Conservation (phyloP, 92 coral and sea anemone genomes). For the Desmophyllum pertusum region DNA sequence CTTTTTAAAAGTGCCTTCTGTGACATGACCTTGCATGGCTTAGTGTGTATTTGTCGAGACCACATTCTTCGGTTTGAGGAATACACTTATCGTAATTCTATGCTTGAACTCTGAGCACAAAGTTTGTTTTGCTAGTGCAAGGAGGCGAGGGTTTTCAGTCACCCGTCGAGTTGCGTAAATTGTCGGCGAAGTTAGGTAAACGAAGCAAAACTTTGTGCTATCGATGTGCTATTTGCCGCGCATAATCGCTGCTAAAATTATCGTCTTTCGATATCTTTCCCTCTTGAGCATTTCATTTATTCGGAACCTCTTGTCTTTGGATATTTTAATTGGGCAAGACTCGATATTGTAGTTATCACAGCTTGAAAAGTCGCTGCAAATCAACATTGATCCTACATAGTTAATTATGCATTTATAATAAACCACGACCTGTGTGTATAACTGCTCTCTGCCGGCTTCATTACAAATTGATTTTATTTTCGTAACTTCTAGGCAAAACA, state of each 20-base stretch:
- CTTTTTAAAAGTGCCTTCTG: background rate
- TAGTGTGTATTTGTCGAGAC: background rate
- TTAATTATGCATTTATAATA: conserved; percentile 31
- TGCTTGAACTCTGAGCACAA: background rate
- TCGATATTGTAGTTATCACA: conserved; percentile 18
- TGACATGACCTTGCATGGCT: conserved; percentile 1
- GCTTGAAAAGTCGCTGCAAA: conserved; percentile 32
- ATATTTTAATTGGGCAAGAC: background rate
- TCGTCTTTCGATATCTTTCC: background rate
- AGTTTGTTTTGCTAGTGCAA: background rate
- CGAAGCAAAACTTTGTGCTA: background rate
- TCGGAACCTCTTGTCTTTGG: background rate
- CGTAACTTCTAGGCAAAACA: conserved; percentile 15
- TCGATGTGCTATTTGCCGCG: background rate
- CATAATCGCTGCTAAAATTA: conserved; percentile 6
- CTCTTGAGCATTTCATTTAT: background rate
- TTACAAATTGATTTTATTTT: conserved; percentile 3
- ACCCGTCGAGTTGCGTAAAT: conserved; percentile 25
- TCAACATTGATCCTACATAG: conserved; percentile 9
- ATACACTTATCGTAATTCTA: background rate
- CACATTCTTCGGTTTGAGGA: background rate
- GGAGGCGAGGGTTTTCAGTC: conserved; percentile 11
- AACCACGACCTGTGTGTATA: background rate
- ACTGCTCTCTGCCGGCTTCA: background rate
- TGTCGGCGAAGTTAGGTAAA: conserved; percentile 9